These are phyloP conservation scores for Mercenaria mercenaria DNA, from an alignment of 1,140 invertebrate genomes.

Conservation along the genomic window DNA sequence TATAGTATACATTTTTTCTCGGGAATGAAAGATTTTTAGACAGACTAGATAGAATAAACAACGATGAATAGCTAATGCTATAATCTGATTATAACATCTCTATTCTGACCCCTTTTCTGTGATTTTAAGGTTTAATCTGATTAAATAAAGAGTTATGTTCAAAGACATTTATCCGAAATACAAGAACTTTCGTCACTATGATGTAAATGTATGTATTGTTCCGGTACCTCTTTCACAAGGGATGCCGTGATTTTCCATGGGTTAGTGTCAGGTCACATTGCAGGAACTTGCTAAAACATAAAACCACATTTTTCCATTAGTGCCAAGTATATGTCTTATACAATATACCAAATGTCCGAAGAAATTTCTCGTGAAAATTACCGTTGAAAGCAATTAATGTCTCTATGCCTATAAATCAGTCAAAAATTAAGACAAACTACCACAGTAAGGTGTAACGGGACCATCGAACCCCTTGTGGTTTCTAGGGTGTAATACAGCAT, in stretches of 20 bases:
- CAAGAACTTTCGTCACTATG: not conserved
- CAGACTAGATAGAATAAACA: too few species aligned
- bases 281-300: conserved; percentile 25
- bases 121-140: not conserved
- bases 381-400: not conserved
- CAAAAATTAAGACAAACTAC: not conserved
- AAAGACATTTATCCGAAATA: not conserved
- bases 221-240: not conserved
- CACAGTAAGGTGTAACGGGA: not conserved
- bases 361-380: conserved; percentile 8
- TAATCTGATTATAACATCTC: too few species aligned
- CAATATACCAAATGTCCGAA: not conserved
- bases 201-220: conserved; percentile 21
- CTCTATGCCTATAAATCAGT: conserved; percentile 1
- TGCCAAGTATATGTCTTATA: not conserved
- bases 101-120: not conserved
- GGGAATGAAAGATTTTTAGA: too few species aligned
- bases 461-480: not conserved
- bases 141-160: not conserved
- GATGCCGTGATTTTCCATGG: conserved; percentile 23
- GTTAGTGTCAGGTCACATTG: not conserved
- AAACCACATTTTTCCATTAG: conserved; percentile 18
- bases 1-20: too few species aligned
- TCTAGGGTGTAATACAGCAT: not conserved
- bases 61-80: not conserved